Evolutionary conservation across 2,113 vertebrate species (phyloP), one percentile per base, ranked within the genome.

Genomic region (Sapajus apella): DNA sequence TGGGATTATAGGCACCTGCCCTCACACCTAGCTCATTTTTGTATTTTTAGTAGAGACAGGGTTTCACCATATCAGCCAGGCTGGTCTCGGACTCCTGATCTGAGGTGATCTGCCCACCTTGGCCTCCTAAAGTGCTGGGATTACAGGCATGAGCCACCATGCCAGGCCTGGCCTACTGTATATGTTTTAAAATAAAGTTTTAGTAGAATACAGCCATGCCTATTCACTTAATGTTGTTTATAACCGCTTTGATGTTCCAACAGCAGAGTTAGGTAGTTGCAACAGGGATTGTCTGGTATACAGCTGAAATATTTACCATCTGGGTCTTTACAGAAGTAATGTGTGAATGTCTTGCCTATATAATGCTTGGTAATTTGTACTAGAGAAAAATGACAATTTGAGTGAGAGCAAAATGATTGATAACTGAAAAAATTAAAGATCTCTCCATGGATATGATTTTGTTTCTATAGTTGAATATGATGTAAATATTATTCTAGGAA

Each of bases 381-480:
- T 87, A 91, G 37, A 96, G 55, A 27, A 76, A 83, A 96, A 95
- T 79, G 66, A 23, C 70, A 94, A 82, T 94, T 95, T 94, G 30
- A 1, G 30, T 87, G 45, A 92, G 76, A 77, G 25, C 23, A 95
- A 97, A 96, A 90, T 80, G 82, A 95, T 93, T 72, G 75, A 55
- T 95, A 61, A 58, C 79, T 89, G 45, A 79, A 64, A 96, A 30
- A 23, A 70, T 91, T 97, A 64, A 94, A 37, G 37, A 80, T 96
- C 81, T 93, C 35, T 61, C 66, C 82, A 88, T 84, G 64, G 56
- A 92, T 89, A 90, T 87, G 72, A 95, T 76, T 95, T 95, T 96
- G 17, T 89, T 95, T 35, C 75, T 95, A 37, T 82, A 96, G 96
- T 96, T 96, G 79, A 96, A 90, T 91, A 83, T 40, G 30, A 91